Evolutionary conservation across 2,113 vertebrate genomes (phyloP).

Genomic region (Tiliqua scincoides): DNA sequence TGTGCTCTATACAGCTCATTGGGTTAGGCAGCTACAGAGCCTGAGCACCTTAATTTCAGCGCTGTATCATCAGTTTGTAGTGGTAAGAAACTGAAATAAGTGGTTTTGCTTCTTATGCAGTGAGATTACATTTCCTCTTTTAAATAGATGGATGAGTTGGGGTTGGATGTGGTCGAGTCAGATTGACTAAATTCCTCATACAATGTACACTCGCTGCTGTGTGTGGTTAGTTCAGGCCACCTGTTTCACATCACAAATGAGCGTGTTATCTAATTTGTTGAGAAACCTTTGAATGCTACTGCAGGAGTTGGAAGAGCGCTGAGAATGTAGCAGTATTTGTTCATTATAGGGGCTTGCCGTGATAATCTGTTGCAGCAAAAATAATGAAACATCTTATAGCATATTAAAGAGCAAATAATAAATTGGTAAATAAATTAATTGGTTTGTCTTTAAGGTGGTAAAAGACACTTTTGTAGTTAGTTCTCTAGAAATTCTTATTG

Average conservation of each 20-base stretch:
- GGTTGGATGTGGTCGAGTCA: neutral
- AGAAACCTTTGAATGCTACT: slow-evolving; percentile 18
- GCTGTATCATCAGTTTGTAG: neutral
- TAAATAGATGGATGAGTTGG: neutral
- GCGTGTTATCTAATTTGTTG: slow-evolving; percentile 4
- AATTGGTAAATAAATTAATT: too few species aligned
- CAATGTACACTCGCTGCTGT: slow-evolving; percentile 26
- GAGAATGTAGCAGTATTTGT: neutral
- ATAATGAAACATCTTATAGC: too few species aligned
- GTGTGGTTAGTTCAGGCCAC: neutral
- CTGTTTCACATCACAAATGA: neutral
- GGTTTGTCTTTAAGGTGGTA: too few species aligned
- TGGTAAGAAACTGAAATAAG: neutral
- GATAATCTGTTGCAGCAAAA: neutral
- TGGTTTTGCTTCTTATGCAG: neutral
- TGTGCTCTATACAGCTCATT: neutral
- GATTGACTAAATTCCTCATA: slow-evolving; percentile 20
- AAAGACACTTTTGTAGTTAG: too few species aligned
- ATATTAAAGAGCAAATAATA: too few species aligned
- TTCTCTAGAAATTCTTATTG: neutral
- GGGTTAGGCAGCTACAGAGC: neutral
- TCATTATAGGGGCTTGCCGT: neutral
- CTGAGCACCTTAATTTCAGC: neutral
- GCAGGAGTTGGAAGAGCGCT: neutral
- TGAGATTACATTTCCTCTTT: neutral